A percentile compares a stretch with the other conserved stretches of the same genome.
phyloP scores from a whole-genome alignment of 1,140 invertebrate genomes.

The Rhopalosiphum maidis region DNA sequence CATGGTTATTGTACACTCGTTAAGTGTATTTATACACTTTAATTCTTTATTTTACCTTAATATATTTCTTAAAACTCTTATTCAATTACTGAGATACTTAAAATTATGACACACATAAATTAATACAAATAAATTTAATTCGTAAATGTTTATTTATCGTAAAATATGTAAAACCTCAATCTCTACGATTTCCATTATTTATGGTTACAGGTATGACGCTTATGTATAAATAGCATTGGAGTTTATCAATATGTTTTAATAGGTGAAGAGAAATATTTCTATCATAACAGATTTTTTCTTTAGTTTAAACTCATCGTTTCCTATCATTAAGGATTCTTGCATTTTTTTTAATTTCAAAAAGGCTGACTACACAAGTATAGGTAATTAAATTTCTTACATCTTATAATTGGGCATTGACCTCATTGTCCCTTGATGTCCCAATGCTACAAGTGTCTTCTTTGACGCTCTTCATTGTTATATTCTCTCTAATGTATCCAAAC shows the following conservation, averaged over 20 bases:
- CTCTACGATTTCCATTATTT: background rate
- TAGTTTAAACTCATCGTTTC: no score
- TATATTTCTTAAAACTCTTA: background rate
- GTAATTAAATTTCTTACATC: no score
- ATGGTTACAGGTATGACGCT: background rate
- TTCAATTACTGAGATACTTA: background rate
- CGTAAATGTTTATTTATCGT: background rate
- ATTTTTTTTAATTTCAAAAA: no score
- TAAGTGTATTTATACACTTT: background rate
- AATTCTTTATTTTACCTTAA: background rate
- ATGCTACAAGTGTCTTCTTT: no score
- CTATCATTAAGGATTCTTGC: no score
- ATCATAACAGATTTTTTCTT: background rate
- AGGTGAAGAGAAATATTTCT: background rate
- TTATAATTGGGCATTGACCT: no score
- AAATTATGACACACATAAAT: background rate
- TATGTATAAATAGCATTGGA: background rate
- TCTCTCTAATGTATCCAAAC: no score
- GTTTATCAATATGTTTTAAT: background rate
- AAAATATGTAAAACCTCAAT: background rate
- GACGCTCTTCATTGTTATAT: no score
- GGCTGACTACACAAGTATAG: no score
- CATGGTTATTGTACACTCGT: background rate
- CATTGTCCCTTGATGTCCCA: no score
- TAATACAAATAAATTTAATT: background rate